Evolutionary conservation across 1,140 invertebrate genomes (phyloP), one percentile per base, ranked within the genome.

Genomic region (Nautilus pompilius): DNA sequence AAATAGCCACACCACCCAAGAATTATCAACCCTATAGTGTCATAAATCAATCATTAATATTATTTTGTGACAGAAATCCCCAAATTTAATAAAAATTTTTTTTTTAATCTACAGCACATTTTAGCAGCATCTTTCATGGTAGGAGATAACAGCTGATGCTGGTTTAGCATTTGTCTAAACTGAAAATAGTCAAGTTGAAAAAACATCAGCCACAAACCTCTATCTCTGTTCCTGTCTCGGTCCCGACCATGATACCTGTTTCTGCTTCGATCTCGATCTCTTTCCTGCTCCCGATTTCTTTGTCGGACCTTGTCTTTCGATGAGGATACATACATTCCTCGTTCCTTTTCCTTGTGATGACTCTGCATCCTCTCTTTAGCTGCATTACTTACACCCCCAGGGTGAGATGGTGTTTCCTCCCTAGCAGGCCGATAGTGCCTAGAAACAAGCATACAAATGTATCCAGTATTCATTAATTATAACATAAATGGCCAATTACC

Each of bases 331-430:
- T 83, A 80, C 20, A 87, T 78, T 33, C 85, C 85, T 58, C 85
- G 82, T 8, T 88, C 83, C 65, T 84, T 83, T 34, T 88, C 85
- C 67, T 66, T 76, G 32, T 76, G 65, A 60, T 73, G 72, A 67
- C 77, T 84, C 65, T 90, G 85, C 33, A 90, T 82, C 67, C 89
- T 85, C 71, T 90, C 87, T 66, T 87, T 85, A 0, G 92, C 93
- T 78, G 91, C 89, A 58, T 88, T 87, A 41, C 90, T 91, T 2
- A 97, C 89, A 28, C 95, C 94, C 36, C 93, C 94, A 4, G 94
- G 95, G 75, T 97, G 88, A 0, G 94, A 92, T 0, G 95, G 95
- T 6, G 95, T 97, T 84, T 98, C 95, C 72, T 91, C 89, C 71
- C 89, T 86, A 8, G 89, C 84, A 61, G 87, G 83, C 59, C 95